Evolutionary conservation across 1,140 invertebrate genomes (phyloP).

Genomic region (Ectropis grisescens): DNA sequence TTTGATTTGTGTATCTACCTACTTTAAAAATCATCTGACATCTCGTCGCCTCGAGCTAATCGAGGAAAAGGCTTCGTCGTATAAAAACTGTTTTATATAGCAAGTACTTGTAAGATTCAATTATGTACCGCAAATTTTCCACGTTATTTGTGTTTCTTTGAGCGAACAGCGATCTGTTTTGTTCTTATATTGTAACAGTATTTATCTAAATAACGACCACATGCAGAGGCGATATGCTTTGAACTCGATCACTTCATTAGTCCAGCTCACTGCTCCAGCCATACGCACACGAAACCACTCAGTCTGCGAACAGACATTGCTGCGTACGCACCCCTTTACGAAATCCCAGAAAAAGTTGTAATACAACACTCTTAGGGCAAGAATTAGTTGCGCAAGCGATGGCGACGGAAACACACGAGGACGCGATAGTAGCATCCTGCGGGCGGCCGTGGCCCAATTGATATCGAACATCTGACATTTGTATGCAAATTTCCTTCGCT

Average conservation of each 20-base stretch:
- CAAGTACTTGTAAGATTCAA: too few relatives aligned
- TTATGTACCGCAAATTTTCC: too few relatives aligned
- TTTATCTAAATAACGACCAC: slow-evolving; percentile 37
- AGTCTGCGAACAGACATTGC: slow-evolving; percentile 44
- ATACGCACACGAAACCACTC: slow-evolving; percentile 36
- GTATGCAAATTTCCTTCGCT: slow-evolving; percentile 48
- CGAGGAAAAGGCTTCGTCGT: too few relatives aligned
- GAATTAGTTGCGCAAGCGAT: slow-evolving; percentile 39
- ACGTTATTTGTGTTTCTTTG: too few relatives aligned
- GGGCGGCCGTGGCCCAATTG: slow-evolving; percentile 61
- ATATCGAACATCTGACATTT: slow-evolving; percentile 50
- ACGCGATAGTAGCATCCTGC: slow-evolving; percentile 56
- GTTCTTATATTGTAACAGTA: too few relatives aligned
- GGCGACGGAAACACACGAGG: slow-evolving; percentile 45
- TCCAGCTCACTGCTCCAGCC: slow-evolving; percentile 42
- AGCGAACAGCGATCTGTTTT: too few relatives aligned
- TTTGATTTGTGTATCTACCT: too few relatives aligned
- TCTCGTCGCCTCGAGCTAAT: too few relatives aligned
- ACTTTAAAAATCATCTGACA: too few relatives aligned
- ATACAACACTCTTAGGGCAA: slow-evolving; percentile 5
- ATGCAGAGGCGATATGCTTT: slow-evolving; percentile 45
- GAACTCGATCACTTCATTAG: slow-evolving; percentile 63
- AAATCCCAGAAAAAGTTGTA: slow-evolving; percentile 9
- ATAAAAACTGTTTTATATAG: too few relatives aligned
- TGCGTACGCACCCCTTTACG: slow-evolving; percentile 37